phyloP scores from a whole-genome alignment of 2,888 invertebrate species.

The Deroplatys truncata region DNA sequence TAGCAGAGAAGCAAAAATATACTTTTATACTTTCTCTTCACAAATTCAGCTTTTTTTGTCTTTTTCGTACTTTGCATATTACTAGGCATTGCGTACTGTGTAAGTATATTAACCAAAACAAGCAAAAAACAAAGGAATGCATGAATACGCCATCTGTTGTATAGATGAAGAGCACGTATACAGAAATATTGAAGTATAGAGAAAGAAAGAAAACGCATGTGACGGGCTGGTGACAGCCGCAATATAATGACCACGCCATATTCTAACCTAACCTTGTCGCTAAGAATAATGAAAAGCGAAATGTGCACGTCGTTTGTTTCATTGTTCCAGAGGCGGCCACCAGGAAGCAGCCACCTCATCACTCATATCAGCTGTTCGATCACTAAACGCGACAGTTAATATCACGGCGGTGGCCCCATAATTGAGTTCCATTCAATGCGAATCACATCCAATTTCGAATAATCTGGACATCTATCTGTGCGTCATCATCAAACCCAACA shows the following conservation, averaged over 20 bases:
- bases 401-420: background rate
- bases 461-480: constrained; percentile 2
- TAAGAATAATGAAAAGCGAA: background rate
- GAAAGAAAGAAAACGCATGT: background rate
- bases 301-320: background rate
- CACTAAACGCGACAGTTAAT: constrained; percentile 1
- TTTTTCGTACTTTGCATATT: no score
- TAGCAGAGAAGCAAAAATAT: no score
- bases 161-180: no score
- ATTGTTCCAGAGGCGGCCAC: background rate
- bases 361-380: background rate
- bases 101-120: no score
- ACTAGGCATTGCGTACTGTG: no score
- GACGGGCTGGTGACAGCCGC: background rate
- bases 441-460: constrained; percentile 13
- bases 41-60: no score
- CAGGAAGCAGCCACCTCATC: background rate
- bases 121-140: no score
- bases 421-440: constrained; percentile 14
- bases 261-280: background rate
- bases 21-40: no score
- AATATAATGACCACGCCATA: background rate
- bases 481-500: background rate
- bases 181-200: background rate
- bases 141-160: no score